A percentile compares a stretch with the other conserved stretches of the same genome.
Conservation (phyloP, 2,797 vertebrate genomes). For the Coluber constrictor region DNA sequence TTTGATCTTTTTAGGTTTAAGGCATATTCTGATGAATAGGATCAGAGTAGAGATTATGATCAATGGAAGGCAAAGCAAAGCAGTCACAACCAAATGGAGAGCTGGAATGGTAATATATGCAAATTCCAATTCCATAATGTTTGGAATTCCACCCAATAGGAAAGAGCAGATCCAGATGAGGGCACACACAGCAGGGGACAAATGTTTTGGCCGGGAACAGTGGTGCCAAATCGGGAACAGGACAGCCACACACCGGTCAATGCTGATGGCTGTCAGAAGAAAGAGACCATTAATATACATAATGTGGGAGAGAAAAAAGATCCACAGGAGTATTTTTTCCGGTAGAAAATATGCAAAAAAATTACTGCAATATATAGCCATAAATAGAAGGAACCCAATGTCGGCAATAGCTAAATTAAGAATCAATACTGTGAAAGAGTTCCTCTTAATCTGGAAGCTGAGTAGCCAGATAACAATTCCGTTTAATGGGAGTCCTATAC, state of each 20-base stretch:
- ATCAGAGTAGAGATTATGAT: too few relatives aligned
- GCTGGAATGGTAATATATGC: not conserved
- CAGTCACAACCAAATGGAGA: constrained; percentile 2
- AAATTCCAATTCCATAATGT: constrained; percentile 11
- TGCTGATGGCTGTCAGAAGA: constrained; percentile 50
- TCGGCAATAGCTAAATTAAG: constrained; percentile 20
- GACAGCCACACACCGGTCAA: constrained; percentile 46
- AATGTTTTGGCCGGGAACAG: constrained; percentile 24
- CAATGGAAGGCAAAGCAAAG: not conserved
- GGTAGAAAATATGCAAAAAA: not conserved
- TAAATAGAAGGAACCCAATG: not conserved
- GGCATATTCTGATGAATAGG: too few relatives aligned
- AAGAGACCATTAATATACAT: constrained; percentile 8
- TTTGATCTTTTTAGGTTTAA: too few relatives aligned
- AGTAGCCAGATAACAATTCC: not conserved
- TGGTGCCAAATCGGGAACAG: constrained; percentile 46
- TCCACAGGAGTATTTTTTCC: not conserved
- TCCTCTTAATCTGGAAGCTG: constrained; percentile 32
- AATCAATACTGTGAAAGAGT: constrained; percentile 35
- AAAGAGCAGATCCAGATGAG: constrained; percentile 34
- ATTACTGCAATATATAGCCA: not conserved
- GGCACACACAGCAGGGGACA: constrained; percentile 18
- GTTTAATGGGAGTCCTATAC: not conserved
- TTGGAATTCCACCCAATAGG: constrained; percentile 1
- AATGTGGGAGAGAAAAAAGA: not conserved